Conservation (phyloP, 2,797 vertebrate species). For the Amniataba percoides region DNA sequence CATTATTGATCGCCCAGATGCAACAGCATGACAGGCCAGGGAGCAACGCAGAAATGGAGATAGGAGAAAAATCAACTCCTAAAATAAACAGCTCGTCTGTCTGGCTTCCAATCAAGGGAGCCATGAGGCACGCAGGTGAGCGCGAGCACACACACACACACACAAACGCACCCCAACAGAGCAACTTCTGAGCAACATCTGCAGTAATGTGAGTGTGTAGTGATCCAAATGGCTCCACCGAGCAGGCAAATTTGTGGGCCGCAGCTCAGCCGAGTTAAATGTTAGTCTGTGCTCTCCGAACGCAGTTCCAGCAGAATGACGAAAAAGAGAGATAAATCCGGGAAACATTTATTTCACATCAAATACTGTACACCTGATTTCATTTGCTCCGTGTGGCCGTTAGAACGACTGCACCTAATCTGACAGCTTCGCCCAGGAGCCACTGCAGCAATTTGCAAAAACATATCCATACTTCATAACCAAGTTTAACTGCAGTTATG, state of each 20-base stretch:
- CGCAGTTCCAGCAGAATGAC: slow-evolving; percentile 4
- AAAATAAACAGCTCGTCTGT: slow-evolving; percentile 60
- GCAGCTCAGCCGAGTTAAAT: slow-evolving; percentile 15
- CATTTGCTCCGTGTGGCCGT: slow-evolving; percentile 5
- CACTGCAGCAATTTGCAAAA: slow-evolving; percentile 22
- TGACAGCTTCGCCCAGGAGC: slow-evolving; percentile 11
- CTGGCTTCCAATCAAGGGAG: slow-evolving; percentile 44
- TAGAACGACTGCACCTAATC: slow-evolving; percentile 16
- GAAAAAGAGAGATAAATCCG: neutral
- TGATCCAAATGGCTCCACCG: slow-evolving; percentile 33
- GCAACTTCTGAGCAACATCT: slow-evolving; percentile 29
- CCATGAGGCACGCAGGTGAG: slow-evolving; percentile 41
- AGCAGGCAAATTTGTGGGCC: slow-evolving; percentile 18
- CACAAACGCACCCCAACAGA: slow-evolving; percentile 29
- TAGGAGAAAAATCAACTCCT: slow-evolving; percentile 54
- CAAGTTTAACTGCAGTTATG: slow-evolving; percentile 14
- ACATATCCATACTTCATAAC: slow-evolving; percentile 1
- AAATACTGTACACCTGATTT: neutral
- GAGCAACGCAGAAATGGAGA: slow-evolving; percentile 40
- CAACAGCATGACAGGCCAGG: slow-evolving; percentile 40
- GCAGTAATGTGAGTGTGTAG: slow-evolving; percentile 27
- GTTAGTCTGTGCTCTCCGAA: slow-evolving; percentile 3
- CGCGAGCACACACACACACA: neutral
- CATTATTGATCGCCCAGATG: slow-evolving; percentile 77
- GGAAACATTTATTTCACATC: slow-evolving; percentile 2